Conservation (phyloP, 2,113 vertebrate genomes). For the Pollimyrus isidori region DNA sequence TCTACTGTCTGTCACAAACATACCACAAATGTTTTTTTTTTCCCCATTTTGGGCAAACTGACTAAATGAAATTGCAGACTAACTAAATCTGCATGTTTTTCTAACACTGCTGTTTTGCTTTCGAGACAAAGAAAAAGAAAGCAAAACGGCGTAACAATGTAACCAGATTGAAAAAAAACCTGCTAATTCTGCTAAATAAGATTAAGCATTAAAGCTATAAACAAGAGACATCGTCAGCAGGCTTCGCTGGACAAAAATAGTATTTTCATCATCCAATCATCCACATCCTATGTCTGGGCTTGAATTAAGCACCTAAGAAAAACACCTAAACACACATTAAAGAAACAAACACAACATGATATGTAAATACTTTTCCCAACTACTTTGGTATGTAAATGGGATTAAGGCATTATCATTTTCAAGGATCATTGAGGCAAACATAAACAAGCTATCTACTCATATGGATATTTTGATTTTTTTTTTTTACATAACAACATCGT, state of each 20-base stretch:
- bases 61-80: neutral
- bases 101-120: neutral
- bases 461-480: constrained; percentile 17
- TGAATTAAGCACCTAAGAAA: neutral
- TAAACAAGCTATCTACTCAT: constrained; percentile 34
- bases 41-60: neutral
- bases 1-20: neutral
- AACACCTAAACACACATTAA: neutral
- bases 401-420: constrained; percentile 63
- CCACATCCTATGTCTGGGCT: neutral
- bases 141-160: neutral
- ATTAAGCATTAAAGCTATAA: neutral
- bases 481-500: constrained; percentile 28
- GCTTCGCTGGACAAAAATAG: neutral
- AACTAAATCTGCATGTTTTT: neutral
- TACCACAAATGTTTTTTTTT: neutral
- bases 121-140: neutral
- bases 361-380: constrained; percentile 43
- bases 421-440: constrained; percentile 36
- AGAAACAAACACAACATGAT: constrained; percentile 20
- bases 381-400: constrained; percentile 62
- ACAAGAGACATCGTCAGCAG: neutral
- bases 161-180: neutral
- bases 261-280: constrained; percentile 3
- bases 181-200: neutral